phyloP scores from a whole-genome alignment of 2,113 vertebrate genomes.

The Synchiropus splendidus region DNA sequence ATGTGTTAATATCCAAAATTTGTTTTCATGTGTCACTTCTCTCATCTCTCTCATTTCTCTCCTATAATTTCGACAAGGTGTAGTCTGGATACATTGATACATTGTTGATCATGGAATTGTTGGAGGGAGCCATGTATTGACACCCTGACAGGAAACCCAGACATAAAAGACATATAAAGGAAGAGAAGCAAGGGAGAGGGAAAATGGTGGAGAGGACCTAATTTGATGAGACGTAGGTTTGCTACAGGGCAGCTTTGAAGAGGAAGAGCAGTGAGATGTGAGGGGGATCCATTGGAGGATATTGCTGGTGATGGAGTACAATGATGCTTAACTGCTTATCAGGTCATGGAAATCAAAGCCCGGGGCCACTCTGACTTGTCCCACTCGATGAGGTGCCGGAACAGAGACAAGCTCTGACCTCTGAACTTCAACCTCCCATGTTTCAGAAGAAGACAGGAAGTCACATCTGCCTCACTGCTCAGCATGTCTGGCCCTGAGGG shows the following conservation, averaged over 20 bases:
- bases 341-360: slow-evolving; percentile 50
- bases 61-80: no score
- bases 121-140: no score
- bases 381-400: slow-evolving; percentile 34
- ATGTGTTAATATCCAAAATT: no score
- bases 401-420: slow-evolving; percentile 37
- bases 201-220: slow-evolving; percentile 31
- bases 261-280: no score
- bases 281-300: slow-evolving; percentile 9
- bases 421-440: slow-evolving; percentile 35
- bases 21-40: no score
- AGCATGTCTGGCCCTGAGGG: slow-evolving; percentile 23
- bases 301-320: slow-evolving; percentile 23
- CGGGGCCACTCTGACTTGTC: slow-evolving; percentile 40
- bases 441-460: slow-evolving; percentile 30
- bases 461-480: slow-evolving; percentile 24
- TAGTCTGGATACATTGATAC: no score
- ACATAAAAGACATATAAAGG: slow-evolving; percentile 1
- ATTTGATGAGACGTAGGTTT: slow-evolving; percentile 38
- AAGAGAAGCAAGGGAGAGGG: no score
- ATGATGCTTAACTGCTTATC: slow-evolving; percentile 38
- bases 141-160: no score
- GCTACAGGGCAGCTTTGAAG: slow-evolving; percentile 22
- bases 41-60: no score
- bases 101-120: no score